Evolutionary conservation across 2,113 vertebrate genomes (phyloP).

Genomic region (Prochilodus magdalenae): DNA sequence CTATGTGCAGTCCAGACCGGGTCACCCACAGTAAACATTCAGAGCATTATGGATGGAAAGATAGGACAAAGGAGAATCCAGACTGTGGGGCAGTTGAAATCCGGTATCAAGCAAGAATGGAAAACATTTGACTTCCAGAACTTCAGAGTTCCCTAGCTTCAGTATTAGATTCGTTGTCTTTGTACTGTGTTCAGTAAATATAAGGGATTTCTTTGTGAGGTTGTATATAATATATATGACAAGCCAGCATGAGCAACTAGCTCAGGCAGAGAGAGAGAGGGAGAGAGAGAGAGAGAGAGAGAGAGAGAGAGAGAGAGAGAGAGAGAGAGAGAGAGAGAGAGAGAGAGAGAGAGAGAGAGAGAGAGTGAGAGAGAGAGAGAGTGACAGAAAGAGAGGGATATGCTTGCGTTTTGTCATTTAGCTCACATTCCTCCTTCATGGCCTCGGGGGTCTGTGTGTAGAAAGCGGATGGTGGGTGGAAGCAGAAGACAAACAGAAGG

Average conservation of each 20-base stretch:
- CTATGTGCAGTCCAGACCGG: too few relatives aligned
- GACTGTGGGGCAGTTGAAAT: too few relatives aligned
- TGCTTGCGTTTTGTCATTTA: slow-evolving; percentile 24
- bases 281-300: not conserved
- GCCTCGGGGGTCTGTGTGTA: not conserved
- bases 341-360: slow-evolving; percentile 1
- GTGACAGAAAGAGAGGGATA: not conserved
- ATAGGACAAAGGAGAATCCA: too few relatives aligned
- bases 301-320: not conserved
- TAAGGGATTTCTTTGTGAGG: too few relatives aligned
- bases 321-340: not conserved
- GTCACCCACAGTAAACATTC: too few relatives aligned
- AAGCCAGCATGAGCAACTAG: not conserved
- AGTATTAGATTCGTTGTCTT: too few relatives aligned
- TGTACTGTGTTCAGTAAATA: too few relatives aligned
- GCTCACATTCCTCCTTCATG: not conserved
- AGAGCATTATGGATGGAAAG: too few relatives aligned
- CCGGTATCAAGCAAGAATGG: too few relatives aligned
- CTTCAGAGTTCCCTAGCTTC: too few relatives aligned
- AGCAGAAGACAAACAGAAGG: not conserved
- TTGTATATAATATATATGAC: too few relatives aligned
- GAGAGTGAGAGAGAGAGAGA: not conserved
- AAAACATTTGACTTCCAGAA: too few relatives aligned
- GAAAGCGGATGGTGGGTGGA: not conserved
- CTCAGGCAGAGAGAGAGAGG: not conserved